Base-by-base conservation (phyloP, 2,888 invertebrate genomes). In the Lasioglossum villosulum region DNA sequence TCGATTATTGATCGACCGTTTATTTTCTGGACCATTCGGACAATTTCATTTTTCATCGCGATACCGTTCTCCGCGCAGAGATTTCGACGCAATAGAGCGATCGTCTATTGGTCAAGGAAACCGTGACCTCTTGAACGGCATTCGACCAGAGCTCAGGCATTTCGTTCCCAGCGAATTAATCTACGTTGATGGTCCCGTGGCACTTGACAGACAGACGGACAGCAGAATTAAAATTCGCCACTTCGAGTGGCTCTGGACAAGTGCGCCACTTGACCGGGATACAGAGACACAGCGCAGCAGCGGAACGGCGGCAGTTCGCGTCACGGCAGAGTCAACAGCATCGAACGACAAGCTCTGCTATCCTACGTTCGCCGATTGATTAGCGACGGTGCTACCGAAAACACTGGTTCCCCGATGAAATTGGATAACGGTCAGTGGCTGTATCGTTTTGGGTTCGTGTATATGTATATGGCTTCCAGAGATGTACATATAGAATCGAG, bases 171-270 rank as follows among this genome's bases (percentile, higher is more conserved):
- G 30, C 19, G 45, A 73, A 59, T 37, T 68, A 68, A 68, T 68
- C 37, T 27, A 42, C 63, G 30, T 37, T 68, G 68, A 34, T 68
- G 68, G 34, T 37, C 23, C 68, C 12, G 23, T 23, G 68, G 68
- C 23, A 68, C 68, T 68, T 34, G 68, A 37, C 34, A 4, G 68
- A 68, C 37, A 68, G 68, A 68, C 37, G 68, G 34, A 68, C 37
- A 23, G 34, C 63, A 37, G 68, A 68, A 68, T 68, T 68, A 68
- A 68, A 68, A 68, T 68, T 37, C 37, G 68, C 37, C 66, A 30
- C 23, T n/a, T 23, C 52, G 12, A 71, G 19, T 59, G 34, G 34
- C 70, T n/a, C 4, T n/a, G 19, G 42, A 66, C n/a, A 23, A 68
- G 68, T 34, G 3, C 4, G 19, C 68, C 68, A 68, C 68, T 68